Evolutionary conservation across 1,140 invertebrate genomes (phyloP).

Genomic region (Vollenhovia emeryi): DNA sequence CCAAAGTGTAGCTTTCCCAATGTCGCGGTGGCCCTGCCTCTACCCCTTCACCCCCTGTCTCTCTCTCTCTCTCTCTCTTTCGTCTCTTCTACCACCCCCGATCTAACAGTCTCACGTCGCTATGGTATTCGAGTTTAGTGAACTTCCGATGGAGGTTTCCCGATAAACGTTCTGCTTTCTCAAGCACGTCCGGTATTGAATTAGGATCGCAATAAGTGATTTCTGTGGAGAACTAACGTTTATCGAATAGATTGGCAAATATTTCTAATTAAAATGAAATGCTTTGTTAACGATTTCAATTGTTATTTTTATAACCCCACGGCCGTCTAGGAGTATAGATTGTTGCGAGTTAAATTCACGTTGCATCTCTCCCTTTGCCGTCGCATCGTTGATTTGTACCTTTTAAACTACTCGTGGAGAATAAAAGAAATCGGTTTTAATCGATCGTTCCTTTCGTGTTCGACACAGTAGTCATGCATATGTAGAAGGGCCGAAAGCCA

Average conservation of each 20-base stretch:
- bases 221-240: neutral
- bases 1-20: constrained; percentile 43
- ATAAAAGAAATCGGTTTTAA: neutral
- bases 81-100: neutral
- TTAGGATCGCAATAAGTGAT: constrained; percentile 19
- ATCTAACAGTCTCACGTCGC: constrained; percentile 26
- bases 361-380: neutral
- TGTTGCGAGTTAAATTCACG: neutral
- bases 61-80: neutral
- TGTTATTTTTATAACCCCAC: neutral
- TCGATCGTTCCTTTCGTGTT: neutral
- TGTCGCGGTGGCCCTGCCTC: constrained; percentile 52
- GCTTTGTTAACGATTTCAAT: neutral
- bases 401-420: neutral
- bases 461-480: neutral
- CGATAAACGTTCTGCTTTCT: constrained; percentile 41
- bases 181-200: neutral
- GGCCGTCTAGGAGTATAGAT: neutral
- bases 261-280: neutral
- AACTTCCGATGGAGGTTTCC: constrained; percentile 48
- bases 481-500: neutral
- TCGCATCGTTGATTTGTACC: neutral
- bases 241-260: neutral
- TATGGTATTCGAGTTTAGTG: constrained; percentile 65
- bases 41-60: neutral